Evolutionary conservation across 2,888 invertebrate species (phyloP), one percentile per base, ranked within the genome.

Genomic region (Pterostichus niger): DNA sequence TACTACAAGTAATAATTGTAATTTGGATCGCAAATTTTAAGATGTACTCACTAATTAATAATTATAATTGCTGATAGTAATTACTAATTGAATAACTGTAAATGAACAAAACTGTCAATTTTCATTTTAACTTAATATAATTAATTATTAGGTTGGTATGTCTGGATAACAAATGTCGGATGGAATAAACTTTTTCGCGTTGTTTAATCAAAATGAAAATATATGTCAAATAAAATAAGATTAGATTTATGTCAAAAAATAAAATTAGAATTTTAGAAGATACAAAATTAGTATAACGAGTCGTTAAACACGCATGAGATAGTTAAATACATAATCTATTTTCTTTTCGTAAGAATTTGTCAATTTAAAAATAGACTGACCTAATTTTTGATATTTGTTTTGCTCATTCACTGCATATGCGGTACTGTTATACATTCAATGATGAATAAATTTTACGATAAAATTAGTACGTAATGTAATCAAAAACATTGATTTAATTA

Each of bases 341-440:
- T 64, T 64, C 33, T 64, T 64, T 40, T 64, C 64, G 64, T 35
- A 40, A 64, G 64, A 64, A 64, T 64, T 64, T 64, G 64, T 64
- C 64, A 64, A 13, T 64, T 64, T 40, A 64, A 64, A 64, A 64
- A 64, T 64, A 64, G 64, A 64, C 6, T 64, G 64, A 64, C 64
- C 64, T 35, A 64, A 64, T 64, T 64, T 64, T 64, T 64, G n/a
- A 64, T 64, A 64, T 64, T 35, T 64, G 64, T 40, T 64, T 40
- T 35, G 40, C 40, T 64, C 40, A 35, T 64, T 35, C 15, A 35
- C 7, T 61, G n/a, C 13, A 13, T 52, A 52, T 61, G 24, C 6
- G 33, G n/a, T 52, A 31, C 61, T 11, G 61, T 9, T 3, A 15
- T 54, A 54, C 54, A 54, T 54, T 15, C 54, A 9, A 54, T 6